Evolutionary conservation across 2,888 invertebrate genomes (phyloP).

Genomic region (Petrophora chlorosata): DNA sequence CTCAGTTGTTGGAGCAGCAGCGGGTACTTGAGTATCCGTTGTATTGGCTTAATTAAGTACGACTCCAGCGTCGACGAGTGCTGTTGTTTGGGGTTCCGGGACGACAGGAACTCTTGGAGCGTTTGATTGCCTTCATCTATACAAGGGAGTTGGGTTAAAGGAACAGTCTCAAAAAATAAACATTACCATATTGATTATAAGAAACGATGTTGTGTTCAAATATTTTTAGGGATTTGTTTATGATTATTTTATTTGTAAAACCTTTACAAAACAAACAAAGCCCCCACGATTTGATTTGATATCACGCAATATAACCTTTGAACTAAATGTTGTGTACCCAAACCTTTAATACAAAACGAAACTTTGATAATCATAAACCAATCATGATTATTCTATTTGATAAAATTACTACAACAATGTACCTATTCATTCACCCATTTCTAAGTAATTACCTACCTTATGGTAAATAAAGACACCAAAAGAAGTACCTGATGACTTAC

Average conservation of each 20-base stretch:
- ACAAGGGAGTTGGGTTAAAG: slow-evolving; percentile 2
- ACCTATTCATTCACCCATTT: too few species aligned
- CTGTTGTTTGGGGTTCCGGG: slow-evolving; percentile 97
- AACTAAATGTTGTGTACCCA: too few species aligned
- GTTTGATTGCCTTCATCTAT: slow-evolving; percentile 98
- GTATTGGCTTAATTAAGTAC: slow-evolving; percentile 99
- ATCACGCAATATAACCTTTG: neutral
- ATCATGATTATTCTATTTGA: too few species aligned
- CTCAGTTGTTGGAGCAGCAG: slow-evolving; percentile 96
- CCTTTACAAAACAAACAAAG: too few species aligned
- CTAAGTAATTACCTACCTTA: too few species aligned
- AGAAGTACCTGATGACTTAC: too few species aligned
- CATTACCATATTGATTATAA: neutral
- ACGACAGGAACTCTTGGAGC: slow-evolving; percentile 96
- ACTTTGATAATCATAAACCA: neutral
- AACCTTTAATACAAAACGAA: neutral
- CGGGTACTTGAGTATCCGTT: slow-evolving; percentile 98
- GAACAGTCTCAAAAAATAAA: neutral
- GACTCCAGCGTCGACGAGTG: slow-evolving; percentile 98
- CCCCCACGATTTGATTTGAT: too few species aligned
- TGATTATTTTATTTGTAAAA: too few species aligned
- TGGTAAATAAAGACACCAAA: too few species aligned
- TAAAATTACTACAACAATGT: too few species aligned
- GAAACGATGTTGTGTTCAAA: neutral
- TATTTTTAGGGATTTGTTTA: too few species aligned